Base-by-base conservation (phyloP, 2,113 vertebrate genomes). In the Hiodon tergisus region DNA sequence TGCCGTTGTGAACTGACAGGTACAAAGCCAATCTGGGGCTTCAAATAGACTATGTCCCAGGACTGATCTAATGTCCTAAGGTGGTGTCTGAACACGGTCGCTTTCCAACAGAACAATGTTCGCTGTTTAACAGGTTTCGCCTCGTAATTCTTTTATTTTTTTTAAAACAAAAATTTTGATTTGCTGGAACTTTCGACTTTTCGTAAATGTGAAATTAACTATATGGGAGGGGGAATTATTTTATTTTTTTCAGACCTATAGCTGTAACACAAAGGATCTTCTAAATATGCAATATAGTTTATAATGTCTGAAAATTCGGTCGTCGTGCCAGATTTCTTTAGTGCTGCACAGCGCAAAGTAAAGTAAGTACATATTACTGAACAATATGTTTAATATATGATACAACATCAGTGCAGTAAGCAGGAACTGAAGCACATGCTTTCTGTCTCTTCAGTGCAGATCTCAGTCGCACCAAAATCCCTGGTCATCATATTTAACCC, bases 11-110 rank as follows among this genome's bases (percentile, higher is more conserved):
- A 84, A 79, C 79, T 7, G 58, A 80, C 68, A 59, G 78, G 81
- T 85, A 84, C 75, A 87, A 81, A 78, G 82, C 80, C 84, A 83
- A 83, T 82, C 84, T 85, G 82, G 51, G 55, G 47, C 3, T 52
- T 60, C 58, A 8, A 46, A 69, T 61, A 52, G 31, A 54, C 60
- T 48, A 2, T 31, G 4, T 13, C 72, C 79, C 81, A 79, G 88
- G 82, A 82, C 80, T 81, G 84, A 85, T 31, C 83, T 79, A 87
- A 87, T 85, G 85, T 86, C 86, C 84, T 80, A 85, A 78, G 82
- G 79, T 82, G 83, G 86, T 88, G 87, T 85, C 81, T 81, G 78
- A 88, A 87, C 85, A 31, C 31, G 31, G 85, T 87, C 87, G 87
- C 85, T 87, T 5, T 31, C 67, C 13, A 52, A n/a, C 10, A 2